phyloP scores from a whole-genome alignment of 1,140 invertebrate genomes.

The Linepithema humile region DNA sequence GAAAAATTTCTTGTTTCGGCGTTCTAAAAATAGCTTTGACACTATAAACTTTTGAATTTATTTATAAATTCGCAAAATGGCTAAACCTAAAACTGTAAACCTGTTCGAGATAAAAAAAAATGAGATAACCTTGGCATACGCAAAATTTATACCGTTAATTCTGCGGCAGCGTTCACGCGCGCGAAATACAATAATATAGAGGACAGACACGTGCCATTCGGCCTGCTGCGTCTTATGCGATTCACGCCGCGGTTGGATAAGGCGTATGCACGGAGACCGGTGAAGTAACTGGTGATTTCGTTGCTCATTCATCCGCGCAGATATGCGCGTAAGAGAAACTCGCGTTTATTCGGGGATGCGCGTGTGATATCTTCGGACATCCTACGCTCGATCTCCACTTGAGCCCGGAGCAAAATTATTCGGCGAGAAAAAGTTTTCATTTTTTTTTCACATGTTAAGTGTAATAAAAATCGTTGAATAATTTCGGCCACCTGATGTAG shows the following conservation, averaged over 20 bases:
- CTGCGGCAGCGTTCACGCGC: neutral
- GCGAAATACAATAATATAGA: neutral
- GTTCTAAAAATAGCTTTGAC: too few species aligned
- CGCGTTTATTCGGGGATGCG: too few species aligned
- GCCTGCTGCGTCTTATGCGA: neutral
- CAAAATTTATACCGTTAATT: slow-evolving; percentile 1
- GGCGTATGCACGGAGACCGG: neutral
- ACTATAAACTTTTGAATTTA: too few species aligned
- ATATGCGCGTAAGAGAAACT: neutral
- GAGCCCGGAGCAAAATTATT: neutral
- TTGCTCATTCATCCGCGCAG: neutral
- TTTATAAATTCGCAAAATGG: too few species aligned
- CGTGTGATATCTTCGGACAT: too few species aligned
- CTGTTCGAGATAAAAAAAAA: neutral
- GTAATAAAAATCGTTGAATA: neutral
- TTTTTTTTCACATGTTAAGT: neutral
- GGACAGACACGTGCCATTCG: neutral
- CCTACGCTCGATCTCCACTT: too few species aligned
- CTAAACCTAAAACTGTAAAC: neutral
- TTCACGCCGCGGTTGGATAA: neutral
- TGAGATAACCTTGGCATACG: neutral
- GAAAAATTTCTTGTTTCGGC: too few species aligned
- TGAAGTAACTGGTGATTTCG: neutral
- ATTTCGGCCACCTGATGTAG: too few species aligned
- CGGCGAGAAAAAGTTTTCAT: neutral